These are phyloP conservation scores for Plebejus melissa DNA, from an alignment of 2,888 invertebrate species.

Conservation along the genomic window DNA sequence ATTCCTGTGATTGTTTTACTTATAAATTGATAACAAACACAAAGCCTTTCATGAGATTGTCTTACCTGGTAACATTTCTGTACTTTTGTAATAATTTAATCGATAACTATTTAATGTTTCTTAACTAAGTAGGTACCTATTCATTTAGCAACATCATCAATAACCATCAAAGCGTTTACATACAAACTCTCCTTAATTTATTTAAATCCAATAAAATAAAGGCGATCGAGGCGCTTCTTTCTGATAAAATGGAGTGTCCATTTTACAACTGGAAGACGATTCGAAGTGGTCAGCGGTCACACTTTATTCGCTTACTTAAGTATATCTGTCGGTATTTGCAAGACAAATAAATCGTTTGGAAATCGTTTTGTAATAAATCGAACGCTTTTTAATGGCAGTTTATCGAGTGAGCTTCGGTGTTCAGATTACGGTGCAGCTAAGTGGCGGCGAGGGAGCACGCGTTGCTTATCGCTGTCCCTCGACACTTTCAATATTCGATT, in stretches of 20 bases:
- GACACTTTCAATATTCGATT: conserved; percentile 78
- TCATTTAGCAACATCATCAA: not conserved
- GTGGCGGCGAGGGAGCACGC: conserved; percentile 74
- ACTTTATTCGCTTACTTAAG: conserved; percentile 32
- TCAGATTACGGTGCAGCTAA: conserved; percentile 72
- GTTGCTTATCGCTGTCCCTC: conserved; percentile 70
- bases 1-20: conserved; percentile 30
- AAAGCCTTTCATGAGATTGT: not conserved
- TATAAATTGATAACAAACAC: conserved; percentile 16
- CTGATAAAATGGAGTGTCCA: not conserved
- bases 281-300: conserved; percentile 20
- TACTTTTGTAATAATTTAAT: not conserved
- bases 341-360: conserved; percentile 55
- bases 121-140: no score
- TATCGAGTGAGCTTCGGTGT: conserved; percentile 77
- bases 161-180: not conserved
- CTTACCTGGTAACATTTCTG: not conserved
- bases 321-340: conserved; percentile 40
- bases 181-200: not conserved
- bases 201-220: not conserved
- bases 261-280: conserved; percentile 28
- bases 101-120: no score
- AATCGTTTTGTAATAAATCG: conserved; percentile 78
- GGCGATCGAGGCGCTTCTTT: not conserved
- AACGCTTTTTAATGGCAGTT: conserved; percentile 78